Base-by-base conservation (phyloP, 2,797 vertebrate genomes). In the Gallirallus australis region DNA sequence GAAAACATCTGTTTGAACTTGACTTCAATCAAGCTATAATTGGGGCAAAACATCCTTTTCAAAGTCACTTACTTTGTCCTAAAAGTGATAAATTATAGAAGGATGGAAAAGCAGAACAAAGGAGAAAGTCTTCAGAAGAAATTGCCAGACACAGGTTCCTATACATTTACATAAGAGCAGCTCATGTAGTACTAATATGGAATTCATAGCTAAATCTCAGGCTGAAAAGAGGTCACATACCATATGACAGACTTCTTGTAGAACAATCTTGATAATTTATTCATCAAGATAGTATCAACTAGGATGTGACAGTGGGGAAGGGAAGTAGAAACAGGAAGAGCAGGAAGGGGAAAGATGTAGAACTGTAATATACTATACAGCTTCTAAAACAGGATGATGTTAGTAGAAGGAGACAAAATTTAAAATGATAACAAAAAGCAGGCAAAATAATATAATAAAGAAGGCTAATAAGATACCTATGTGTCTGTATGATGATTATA, bases 211-310 rank as follows among this genome's bases (percentile, higher is more conserved):
- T 86, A 93, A 94, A 97, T 89, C 91, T 92, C 64, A 89, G 63
- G 54, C 96, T 95, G 93, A 57, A 86, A 79, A 90, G 96, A 96
- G 96, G 96, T 97, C 95, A 96, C 83, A 77, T 16, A 91, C 86
- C 92, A 94, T 86, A 85, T 73, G 93, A 89, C 92, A 92, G 83
- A 89, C 94, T 97, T 90, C 95, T 96, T 97, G 82, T 97, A 96
- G 95, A 97, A 94, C 93, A 97, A 93, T 96, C 71, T 72, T 95
- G 96, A 94, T 96, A 96, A 97, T 96, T 97, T 97, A 97, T 97
- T 97, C 96, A 97, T 89, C 88, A 96, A 93, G 82, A 96, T 94
- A 70, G 52, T 94, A 96, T 85, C 95, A 96, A 57, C 82, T 81
- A 73, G 50, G 86, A 94, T 79, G 8, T 65, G 91, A 63, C 68